Evolutionary conservation across 2,797 vertebrate species (phyloP), one percentile per base, ranked within the genome.

Genomic region (Typhlichthys subterraneus): DNA sequence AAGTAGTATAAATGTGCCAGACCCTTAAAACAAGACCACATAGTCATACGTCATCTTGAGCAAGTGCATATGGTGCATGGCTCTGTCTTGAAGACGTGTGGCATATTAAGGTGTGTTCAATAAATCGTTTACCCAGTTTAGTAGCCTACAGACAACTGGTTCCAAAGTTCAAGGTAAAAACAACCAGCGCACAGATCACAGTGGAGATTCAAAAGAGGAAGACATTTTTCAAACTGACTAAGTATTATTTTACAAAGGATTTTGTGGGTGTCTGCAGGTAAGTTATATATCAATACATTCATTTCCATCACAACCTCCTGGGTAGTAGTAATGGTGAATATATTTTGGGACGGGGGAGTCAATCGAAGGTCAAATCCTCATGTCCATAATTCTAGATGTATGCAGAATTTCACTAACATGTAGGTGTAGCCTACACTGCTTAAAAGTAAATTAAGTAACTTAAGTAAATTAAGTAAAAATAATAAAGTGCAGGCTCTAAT

Each of bases 111-210:
- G 89, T 79, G 89, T 91, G 90, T 85, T 87, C 72, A 75, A 87
- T 90, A 84, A 91, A 92, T 93, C 83, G 88, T 90, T 93, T 90
- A 93, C 92, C 79, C 79, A 80, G 85, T 85, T 42, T 42, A 42
- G 17, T 14, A 85, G 80, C 71, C 81, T 64, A 68, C 63, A 64
- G 85, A 80, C 81, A 73, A 90, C 85, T 85, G 84, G 90, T 88
- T 92, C 88, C 92, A 93, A 94, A 92, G 93, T 91, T 91, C 92
- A 93, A 92, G 86, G 86, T 85, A 86, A 82, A 78, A 64, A 57
- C 72, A 69, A 77, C 68, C 70, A 50, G 70, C 86, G 79, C 73
- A 45, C 70, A 72, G 76, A 63, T 57, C 59, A 14, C 67, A 67
- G 67, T 5, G 61, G 57, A 53, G 70, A 63, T 52, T 48, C 56